Base-by-base conservation (phyloP, 2,797 vertebrate species). In the Xiphophorus birchmanni region DNA sequence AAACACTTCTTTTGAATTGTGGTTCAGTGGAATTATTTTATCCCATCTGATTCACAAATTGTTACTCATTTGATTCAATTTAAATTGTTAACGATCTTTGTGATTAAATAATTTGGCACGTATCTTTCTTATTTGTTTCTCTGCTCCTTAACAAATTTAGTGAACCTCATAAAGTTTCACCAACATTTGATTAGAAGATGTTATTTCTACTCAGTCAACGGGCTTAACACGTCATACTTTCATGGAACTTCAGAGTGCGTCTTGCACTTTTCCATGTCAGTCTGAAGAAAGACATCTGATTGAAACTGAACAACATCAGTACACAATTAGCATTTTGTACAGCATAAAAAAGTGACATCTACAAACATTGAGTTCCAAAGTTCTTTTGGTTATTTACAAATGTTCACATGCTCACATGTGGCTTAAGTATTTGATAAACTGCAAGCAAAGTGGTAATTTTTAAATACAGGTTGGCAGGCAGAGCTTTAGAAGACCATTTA, bases 401-500 rank as follows among this genome's bases (percentile, higher is more conserved):
- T 44, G 21, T 71, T 71, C 42, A 72, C 42, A 45, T 77, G 29
- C 78, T 71, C 58, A n/a, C 65, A 60, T 44, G 69, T 58, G 74
- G 81, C 82, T 72, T 78, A 79, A 80, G 83, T 76, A 82, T 80
- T 75, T 42, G 77, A 84, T 83, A 82, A 90, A 89, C 87, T 79
- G 83, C 82, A 82, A 87, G 80, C 72, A 87, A 90, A 93, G 92
- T 85, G 92, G 80, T 84, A 83, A 81, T 82, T 84, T 92, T 93
- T 91, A 91, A 92, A 85, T 87, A 86, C 83, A 85, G 81, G 87
- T 93, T 91, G 93, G 89, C 88, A 92, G 89, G 60, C 86, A 90
- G 72, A 93, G 91, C 83, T 91, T 95, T 82, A 92, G 87, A 84
- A 83, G 82, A 82, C 87, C 91, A 90, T 91, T 94, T 92, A 94